Evolutionary conservation across 2,888 invertebrate genomes (phyloP).

Genomic region (Hydrotaea cyrtoneurina): DNA sequence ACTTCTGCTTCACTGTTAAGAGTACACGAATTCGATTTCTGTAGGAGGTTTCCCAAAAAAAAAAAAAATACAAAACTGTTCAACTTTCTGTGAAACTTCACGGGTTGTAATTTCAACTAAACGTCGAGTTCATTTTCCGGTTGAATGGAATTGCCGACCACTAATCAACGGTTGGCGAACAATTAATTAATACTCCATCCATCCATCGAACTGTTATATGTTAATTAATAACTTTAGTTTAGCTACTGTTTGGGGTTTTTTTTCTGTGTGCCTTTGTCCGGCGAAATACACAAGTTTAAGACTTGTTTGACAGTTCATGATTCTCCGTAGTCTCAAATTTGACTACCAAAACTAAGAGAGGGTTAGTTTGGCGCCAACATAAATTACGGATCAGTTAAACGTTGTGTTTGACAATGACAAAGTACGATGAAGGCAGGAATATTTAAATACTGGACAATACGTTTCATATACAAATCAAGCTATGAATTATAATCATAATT

Average conservation of each 20-base stretch:
- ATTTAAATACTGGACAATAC: too few species aligned
- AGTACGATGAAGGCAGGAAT: background rate
- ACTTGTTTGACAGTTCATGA: background rate
- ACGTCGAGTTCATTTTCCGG: slow-evolving; percentile 3
- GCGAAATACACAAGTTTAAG: background rate
- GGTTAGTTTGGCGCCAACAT: background rate
- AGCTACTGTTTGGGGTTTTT: background rate
- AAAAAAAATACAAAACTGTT: too few species aligned
- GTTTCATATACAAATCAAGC: too few species aligned
- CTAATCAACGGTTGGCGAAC: slow-evolving; percentile 8
- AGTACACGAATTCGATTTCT: too few species aligned
- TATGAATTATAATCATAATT: too few species aligned
- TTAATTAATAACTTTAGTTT: background rate
- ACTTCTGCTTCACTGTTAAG: too few species aligned
- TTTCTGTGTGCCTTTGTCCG: background rate
- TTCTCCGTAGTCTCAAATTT: too few species aligned
- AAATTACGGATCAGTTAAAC: background rate
- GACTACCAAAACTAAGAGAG: background rate
- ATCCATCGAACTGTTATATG: background rate
- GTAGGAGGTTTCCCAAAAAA: background rate
- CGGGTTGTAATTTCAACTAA: slow-evolving; percentile 16
- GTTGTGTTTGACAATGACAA: background rate
- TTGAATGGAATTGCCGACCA: slow-evolving; percentile 30
- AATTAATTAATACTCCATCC: slow-evolving; percentile 18
- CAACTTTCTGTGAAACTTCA: slow-evolving; percentile 1